Base-by-base conservation (phyloP, 2,888 invertebrate genomes). In the Calliopum simillimum region DNA sequence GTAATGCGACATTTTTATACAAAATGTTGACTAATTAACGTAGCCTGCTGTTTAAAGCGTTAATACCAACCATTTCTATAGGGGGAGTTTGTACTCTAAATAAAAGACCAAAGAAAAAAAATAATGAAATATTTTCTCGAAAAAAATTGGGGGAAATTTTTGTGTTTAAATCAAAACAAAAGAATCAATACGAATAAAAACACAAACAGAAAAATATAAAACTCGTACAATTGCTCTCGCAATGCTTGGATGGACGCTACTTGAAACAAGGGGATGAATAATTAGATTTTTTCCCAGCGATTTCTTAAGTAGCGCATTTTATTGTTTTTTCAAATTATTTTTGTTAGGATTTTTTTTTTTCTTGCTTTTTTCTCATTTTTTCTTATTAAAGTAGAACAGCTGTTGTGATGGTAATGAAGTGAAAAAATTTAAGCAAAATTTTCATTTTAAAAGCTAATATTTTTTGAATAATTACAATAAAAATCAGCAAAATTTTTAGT, bases 181-280 rank as follows among this genome's bases (percentile, higher is more conserved):
- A 53, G 55, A 46, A 61, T 53, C 59, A 70, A 61, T 66, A 51
- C 25, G 13, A 23, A 44, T 4, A 63, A 59, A n/a, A 25, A 56
- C 33, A 16, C 41, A 8, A 53, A 62, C 43, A n/a, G 43, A 56
- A 21, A 56, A 55, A 56, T 23, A n/a, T 5, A 59, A 43, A 62
- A 44, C 8, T 8, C 33, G 33, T 33, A 8, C 33, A 33, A 33
- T 33, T 33, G 33, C 33, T 33, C 4, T 2, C 47, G 33, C 23
- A 46, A 66, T 6, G 6, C n/a, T n/a, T n/a, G n/a, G 6, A 14
- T 19, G 25, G 63, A 53, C 53, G 16, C 11, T 41, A 23, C 53
- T 2, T 19, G n/a, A 43, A 55, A 76, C 81, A 82, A 79, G 77
- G 81, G 80, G 78, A 83, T 84, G 83, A 83, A 83, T 83, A 83